Base-by-base conservation (phyloP, 2,113 vertebrate genomes). In the Nibea albiflora region DNA sequence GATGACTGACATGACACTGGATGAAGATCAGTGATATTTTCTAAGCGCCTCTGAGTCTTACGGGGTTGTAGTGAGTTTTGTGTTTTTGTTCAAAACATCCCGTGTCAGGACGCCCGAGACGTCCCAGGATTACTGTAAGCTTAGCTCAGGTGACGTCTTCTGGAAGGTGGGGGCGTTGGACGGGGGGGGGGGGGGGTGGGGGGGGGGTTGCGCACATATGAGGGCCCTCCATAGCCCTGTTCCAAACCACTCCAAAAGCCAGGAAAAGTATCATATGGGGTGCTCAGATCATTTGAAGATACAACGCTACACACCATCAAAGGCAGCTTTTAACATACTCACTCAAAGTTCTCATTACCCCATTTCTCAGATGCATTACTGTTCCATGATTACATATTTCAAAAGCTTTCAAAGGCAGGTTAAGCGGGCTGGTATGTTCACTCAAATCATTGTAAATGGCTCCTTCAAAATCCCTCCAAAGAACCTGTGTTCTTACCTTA, bases 71-170 rank as follows among this genome's bases (percentile, higher is more conserved):
- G 90, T 92, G 91, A 92, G 91, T 87, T 89, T 87, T 76, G 77
- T 94, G 93, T 94, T 94, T 92, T 92, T 87, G 90, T 90, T 94
- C 81, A 89, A 93, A 94, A 94, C 91, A 93, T 91, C 90, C 88
- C 85, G 84, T 90, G 91, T 90, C 85, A 89, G 88, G 90, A 92
- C 63, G 88, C 66, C 80, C n/a, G 80, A 92, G 89, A 89, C 76
- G 63, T 86, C 64, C 77, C 81, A 90, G 87, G 94, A 93, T 95
- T 94, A 93, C 92, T 87, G 92, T 93, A 93, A 92, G 92, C 92
- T 89, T 81, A 77, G 88, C 88, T 94, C 92, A 91, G 92, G 85
- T 95, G 91, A 91, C 78, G 84, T 93, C 73, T 84, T 76, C 76
- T 53, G 49, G 57, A 46, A 71, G 56, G 5, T 20, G 47, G 14